A percentile compares a stretch with the other conserved stretches of the same genome.
Conservation (phyloP, 2,888 invertebrate species). For the Cataglyphis altisquamis region DNA sequence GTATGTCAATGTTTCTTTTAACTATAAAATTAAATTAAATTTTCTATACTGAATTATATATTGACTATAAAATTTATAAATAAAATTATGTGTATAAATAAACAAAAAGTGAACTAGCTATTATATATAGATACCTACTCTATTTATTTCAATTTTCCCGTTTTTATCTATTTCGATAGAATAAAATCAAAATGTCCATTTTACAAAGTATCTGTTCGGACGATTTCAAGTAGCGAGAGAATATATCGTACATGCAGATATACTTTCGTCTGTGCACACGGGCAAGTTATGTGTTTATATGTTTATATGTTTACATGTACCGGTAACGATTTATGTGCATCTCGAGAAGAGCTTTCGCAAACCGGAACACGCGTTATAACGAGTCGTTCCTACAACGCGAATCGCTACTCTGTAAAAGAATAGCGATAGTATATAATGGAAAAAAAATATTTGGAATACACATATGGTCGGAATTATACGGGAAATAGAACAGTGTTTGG, state of each 20-base stretch:
- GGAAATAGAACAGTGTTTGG: neutral
- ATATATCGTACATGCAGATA: slow-evolving; percentile 32
- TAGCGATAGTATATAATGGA: slow-evolving; percentile 27
- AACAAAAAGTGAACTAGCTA: neutral
- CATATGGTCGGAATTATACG: slow-evolving; percentile 18
- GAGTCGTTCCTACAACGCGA: slow-evolving; percentile 40
- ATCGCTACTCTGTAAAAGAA: slow-evolving; percentile 26
- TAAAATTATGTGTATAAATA: neutral
- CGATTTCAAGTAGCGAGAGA: slow-evolving; percentile 48
- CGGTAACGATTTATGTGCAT: slow-evolving; percentile 50
- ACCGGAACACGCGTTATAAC: slow-evolving; percentile 46
- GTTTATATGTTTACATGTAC: slow-evolving; percentile 50
- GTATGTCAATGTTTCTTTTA: neutral
- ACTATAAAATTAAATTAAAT: neutral
- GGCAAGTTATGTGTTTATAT: slow-evolving; percentile 24
- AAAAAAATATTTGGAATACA: slow-evolving; percentile 44
- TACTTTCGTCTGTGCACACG: slow-evolving; percentile 26
- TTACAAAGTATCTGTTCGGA: slow-evolving; percentile 51
- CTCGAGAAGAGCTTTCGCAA: slow-evolving; percentile 41
- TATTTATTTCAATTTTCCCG: slow-evolving; percentile 5
- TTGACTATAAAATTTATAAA: neutral
- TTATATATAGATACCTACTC: neutral
- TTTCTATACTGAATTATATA: neutral
- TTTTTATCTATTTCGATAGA: slow-evolving; percentile 22
- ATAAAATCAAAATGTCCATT: slow-evolving; percentile 48